Conservation (phyloP, 2,888 invertebrate species). For the Myopa testacea region DNA sequence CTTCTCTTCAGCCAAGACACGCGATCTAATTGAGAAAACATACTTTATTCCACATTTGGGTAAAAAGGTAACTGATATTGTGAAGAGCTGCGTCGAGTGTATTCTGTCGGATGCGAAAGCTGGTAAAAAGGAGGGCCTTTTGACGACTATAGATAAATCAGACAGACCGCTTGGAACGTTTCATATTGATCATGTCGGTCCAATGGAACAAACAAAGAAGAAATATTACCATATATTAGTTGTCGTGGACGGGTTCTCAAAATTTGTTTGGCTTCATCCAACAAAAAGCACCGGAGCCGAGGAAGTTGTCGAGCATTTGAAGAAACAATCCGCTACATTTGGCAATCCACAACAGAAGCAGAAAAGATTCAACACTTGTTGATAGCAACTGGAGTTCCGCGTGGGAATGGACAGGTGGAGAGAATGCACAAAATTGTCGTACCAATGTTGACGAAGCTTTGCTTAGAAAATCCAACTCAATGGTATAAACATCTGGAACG, state of each 20-base stretch:
- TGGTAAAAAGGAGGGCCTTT: slow-evolving; percentile 59
- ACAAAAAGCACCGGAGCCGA: slow-evolving; percentile 51
- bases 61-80: slow-evolving; percentile 30
- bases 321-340: slow-evolving; percentile 38
- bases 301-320: slow-evolving; percentile 55
- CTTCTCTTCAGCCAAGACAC: no score
- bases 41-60: slow-evolving; percentile 50
- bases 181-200: slow-evolving; percentile 61
- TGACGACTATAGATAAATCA: slow-evolving; percentile 57
- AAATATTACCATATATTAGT: slow-evolving; percentile 42
- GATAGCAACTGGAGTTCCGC: slow-evolving; percentile 53
- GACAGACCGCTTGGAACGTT: slow-evolving; percentile 54
- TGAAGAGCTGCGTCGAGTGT: slow-evolving; percentile 44
- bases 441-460: slow-evolving; percentile 58
- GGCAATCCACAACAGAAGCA: slow-evolving; percentile 51
- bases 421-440: slow-evolving; percentile 57
- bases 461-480: slow-evolving; percentile 54
- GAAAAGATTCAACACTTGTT: slow-evolving; percentile 55
- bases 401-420: slow-evolving; percentile 62
- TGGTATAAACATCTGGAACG: slow-evolving; percentile 55
- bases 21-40: slow-evolving; percentile 51
- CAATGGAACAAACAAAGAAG: slow-evolving; percentile 51
- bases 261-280: slow-evolving; percentile 61
- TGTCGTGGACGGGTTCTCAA: slow-evolving; percentile 57
- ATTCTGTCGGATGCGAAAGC: slow-evolving; percentile 49